A percentile compares a stretch with the other conserved stretches of the same genome.
These are phyloP conservation scores for Vanessa tameamea DNA, from an alignment of 1,140 invertebrate genomes.

Conservation along the genomic window DNA sequence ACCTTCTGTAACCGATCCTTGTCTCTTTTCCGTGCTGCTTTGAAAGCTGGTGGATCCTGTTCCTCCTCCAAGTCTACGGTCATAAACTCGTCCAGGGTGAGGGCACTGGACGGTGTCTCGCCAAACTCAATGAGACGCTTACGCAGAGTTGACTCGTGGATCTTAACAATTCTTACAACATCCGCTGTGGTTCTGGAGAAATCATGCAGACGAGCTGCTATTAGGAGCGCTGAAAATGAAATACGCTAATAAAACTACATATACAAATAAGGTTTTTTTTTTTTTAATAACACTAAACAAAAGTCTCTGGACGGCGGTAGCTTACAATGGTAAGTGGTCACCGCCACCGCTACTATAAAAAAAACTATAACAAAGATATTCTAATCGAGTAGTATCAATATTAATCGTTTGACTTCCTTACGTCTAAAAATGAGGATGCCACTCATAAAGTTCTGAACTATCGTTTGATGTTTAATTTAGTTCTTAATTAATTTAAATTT, in stretches of 20 bases:
- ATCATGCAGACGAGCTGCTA: slow-evolving; percentile 95
- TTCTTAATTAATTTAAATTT: too few relatives aligned
- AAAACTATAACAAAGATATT: too few relatives aligned
- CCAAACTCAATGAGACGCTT: slow-evolving; percentile 97
- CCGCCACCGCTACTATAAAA: too few relatives aligned
- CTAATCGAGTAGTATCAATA: too few relatives aligned
- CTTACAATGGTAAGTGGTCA: too few relatives aligned
- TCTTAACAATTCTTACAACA: slow-evolving; percentile 97
- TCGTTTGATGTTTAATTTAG: too few relatives aligned
- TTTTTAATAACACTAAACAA: neutral
- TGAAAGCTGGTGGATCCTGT: slow-evolving; percentile 97
- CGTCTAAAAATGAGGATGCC: too few relatives aligned
- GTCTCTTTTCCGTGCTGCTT: slow-evolving; percentile 92
- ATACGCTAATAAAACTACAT: neutral
- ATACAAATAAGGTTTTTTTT: neutral
- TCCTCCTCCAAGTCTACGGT: slow-evolving; percentile 97
- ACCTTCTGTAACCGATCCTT: slow-evolving; percentile 89
- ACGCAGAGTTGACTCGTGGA: slow-evolving; percentile 95
- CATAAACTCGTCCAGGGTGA: slow-evolving; percentile 98
- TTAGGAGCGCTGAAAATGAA: slow-evolving; percentile 89
- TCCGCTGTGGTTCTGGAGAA: slow-evolving; percentile 94
- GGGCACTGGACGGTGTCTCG: slow-evolving; percentile 93
- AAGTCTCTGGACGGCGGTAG: too few relatives aligned
- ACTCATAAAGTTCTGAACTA: too few relatives aligned
- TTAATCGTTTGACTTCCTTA: too few relatives aligned